phyloP scores from a whole-genome alignment of 2,113 vertebrate species.

The Xiphias gladius region DNA sequence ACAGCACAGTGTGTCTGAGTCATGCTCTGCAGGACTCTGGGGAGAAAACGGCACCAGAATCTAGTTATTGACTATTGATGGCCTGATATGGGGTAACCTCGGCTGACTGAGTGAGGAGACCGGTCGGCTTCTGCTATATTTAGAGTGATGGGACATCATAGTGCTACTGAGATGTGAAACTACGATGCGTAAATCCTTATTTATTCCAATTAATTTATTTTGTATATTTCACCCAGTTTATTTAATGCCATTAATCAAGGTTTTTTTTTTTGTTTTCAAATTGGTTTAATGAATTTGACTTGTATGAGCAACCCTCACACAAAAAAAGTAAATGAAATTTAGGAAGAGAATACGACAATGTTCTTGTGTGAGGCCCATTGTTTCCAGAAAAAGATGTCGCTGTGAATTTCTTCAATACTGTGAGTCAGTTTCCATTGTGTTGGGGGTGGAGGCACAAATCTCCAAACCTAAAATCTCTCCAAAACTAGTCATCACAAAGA shows the following conservation, averaged over 20 bases:
- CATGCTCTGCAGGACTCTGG: constrained; percentile 20
- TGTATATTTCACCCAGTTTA: not conserved
- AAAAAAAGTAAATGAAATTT: no score
- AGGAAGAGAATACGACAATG: no score
- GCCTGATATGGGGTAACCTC: not conserved
- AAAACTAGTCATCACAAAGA: not conserved
- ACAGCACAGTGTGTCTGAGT: constrained; percentile 12
- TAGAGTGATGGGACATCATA: not conserved
- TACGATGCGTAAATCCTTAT: not conserved
- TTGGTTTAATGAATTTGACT: no score
- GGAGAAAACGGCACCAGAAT: not conserved
- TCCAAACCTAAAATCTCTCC: not conserved
- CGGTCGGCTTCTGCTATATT: not conserved
- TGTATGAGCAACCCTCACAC: no score
- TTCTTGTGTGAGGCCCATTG: no score
- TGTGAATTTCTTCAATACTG: no score
- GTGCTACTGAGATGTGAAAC: accelerated
- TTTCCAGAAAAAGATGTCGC: no score
- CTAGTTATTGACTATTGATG: constrained; percentile 24
- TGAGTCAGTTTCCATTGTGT: no score
- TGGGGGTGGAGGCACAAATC: not conserved
- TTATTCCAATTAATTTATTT: not conserved
- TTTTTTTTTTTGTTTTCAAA: not conserved
- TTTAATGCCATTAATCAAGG: not conserved
- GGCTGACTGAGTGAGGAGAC: not conserved